Evolutionary conservation across 2,797 vertebrate genomes (phyloP).

Genomic region (Eidolon dupreanum): DNA sequence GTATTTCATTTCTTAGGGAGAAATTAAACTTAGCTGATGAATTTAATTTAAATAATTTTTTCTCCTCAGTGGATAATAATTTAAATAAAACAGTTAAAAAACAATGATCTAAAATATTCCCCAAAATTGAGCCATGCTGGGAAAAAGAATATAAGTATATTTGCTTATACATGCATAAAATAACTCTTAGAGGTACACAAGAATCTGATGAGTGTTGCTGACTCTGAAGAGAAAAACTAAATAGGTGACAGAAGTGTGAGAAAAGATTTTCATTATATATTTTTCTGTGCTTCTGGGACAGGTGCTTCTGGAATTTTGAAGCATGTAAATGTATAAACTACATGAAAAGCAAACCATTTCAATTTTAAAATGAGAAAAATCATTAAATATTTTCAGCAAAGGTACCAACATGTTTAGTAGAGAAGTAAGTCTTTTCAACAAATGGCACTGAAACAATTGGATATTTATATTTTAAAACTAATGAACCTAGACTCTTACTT

Average conservation of each 20-base stretch:
- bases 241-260: not conserved
- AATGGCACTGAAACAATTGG: not conserved
- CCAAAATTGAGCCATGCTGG: not conserved
- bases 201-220: not conserved
- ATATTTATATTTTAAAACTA: not conserved
- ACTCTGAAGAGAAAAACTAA: not conserved
- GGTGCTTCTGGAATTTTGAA: not conserved
- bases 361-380: constrained; percentile 4
- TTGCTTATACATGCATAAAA: not conserved
- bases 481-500: not conserved
- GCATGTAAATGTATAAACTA: not conserved
- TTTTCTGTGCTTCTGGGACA: not conserved
- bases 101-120: not conserved
- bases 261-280: not conserved
- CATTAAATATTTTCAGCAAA: not conserved
- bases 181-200: not conserved
- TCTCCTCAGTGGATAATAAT: not conserved
- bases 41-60: not conserved
- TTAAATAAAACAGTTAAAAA: not conserved
- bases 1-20: not conserved
- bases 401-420: not conserved
- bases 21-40: constrained; percentile 24
- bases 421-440: not conserved
- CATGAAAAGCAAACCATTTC: not conserved
- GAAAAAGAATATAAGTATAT: not conserved